Base-by-base conservation (phyloP, 2,888 invertebrate species). In the Pammene fasciana region DNA sequence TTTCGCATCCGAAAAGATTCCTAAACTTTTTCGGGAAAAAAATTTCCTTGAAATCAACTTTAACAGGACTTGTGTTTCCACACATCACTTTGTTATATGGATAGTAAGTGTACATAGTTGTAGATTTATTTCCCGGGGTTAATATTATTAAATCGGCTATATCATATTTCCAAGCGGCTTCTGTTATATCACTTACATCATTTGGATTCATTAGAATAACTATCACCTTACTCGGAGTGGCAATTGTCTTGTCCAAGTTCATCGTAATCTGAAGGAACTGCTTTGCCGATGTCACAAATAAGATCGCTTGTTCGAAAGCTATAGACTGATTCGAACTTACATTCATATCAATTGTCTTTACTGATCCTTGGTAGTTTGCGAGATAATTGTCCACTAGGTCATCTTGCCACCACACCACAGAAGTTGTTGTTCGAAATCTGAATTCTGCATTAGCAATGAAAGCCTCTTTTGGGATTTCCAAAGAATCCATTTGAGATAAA, bases 1-100 rank as follows among this genome's bases (percentile, higher is more conserved):
- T 76, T 5, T 84, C 82, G 71, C 89, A 89, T 45, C 79, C 75
- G 50, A 86, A 71, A 65, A 87, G 87, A 72, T 88, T 85, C 1
- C 46, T 70, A 65, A 81, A 86, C 72, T 88, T 89, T 46, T 74
- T 79, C 3, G 81, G 80, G 75, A 86, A 87, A 45, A 80, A 73
- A 9, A 75, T 71, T 18, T 73, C 66, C 14, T 76, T 70, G 14
- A 50, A 8, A 5, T 76, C 74, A 45, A 86, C 55, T 59, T 64
- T 45, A 3, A 84, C 74, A 1, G 86, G 82, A 8, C 76, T 75
- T 26, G 74, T 74, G 65, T 86, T 79, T 1, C 72, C 78, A 73
- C 89, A 89, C 14, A 67, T 67, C 13, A 68, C 70, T 13, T 78
- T 72, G 9, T 72, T 76, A 60, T 84, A 84, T 4, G 89, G 89